A percentile compares a stretch with the other conserved stretches of the same genome.
Evolutionary conservation across 2,888 invertebrate species (phyloP).

Genomic region (Hemithea aestivaria): DNA sequence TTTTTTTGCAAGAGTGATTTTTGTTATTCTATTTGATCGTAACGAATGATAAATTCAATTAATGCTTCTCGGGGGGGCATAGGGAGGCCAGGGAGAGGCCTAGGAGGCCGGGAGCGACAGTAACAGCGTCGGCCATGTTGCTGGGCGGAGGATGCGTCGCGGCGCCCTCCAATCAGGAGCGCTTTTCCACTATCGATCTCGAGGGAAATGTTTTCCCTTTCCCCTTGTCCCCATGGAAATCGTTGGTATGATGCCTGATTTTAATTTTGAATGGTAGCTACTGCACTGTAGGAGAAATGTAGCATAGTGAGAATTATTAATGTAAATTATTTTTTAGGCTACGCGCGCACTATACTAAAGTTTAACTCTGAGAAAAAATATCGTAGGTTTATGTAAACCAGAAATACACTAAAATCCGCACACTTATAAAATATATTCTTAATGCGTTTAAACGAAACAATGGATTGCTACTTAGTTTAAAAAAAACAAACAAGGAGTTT

Average conservation of each 20-base stretch:
- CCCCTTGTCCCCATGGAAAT: conserved; percentile 31
- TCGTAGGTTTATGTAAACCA: too few species aligned
- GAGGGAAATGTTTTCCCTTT: conserved; percentile 51
- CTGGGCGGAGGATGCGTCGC: conserved; percentile 52
- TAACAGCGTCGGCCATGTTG: conserved; percentile 57
- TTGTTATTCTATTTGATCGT: not conserved
- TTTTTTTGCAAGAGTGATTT: too few species aligned
- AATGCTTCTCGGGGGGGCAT: conserved; percentile 7
- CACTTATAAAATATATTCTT: too few species aligned
- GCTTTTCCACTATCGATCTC: conserved; percentile 64
- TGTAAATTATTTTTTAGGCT: too few species aligned
- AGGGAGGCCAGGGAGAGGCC: conserved; percentile 27
- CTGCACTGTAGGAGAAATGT: too few species aligned
- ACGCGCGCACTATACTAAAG: too few species aligned
- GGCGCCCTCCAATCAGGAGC: conserved; percentile 56
- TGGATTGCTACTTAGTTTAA: too few species aligned
- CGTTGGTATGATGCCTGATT: conserved; percentile 6
- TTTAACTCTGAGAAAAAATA: too few species aligned
- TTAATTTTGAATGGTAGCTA: not conserved
- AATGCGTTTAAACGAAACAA: too few species aligned
- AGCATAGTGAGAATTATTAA: too few species aligned
- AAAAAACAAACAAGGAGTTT: too few species aligned
- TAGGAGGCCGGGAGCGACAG: not conserved
- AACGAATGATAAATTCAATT: conserved; percentile 21
- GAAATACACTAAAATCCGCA: too few species aligned